Evolutionary conservation across 2,888 invertebrate species (phyloP).

Genomic region (Tuta absoluta): DNA sequence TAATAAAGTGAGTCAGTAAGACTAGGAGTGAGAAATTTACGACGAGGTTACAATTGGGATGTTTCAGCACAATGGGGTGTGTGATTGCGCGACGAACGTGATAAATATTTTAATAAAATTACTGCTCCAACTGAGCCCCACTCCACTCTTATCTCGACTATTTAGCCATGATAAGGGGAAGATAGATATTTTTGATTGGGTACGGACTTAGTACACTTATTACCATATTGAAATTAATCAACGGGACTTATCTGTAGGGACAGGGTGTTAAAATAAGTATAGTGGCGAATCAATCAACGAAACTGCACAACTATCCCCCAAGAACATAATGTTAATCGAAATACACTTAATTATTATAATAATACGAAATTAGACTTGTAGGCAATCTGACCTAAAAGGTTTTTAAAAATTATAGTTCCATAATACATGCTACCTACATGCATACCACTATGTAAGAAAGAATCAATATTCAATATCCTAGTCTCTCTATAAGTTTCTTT

Average conservation of each 20-base stretch:
- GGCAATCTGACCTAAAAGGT: no score
- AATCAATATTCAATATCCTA: no score
- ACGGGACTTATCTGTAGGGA: background rate
- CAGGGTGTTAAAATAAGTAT: background rate
- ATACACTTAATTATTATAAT: no score
- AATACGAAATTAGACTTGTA: no score
- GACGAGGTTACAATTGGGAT: background rate
- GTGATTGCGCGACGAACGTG: constrained; percentile 35
- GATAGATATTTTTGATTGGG: constrained; percentile 23
- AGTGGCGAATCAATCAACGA: no score
- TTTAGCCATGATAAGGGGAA: constrained; percentile 31
- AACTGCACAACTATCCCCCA: no score
- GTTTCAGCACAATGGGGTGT: constrained; percentile 38
- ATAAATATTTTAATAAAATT: constrained; percentile 44
- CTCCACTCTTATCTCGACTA: constrained; percentile 31
- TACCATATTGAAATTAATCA: constrained; percentile 19
- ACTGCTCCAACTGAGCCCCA: constrained; percentile 30
- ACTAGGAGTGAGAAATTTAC: background rate
- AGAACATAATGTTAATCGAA: no score
- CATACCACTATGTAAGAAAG: no score
- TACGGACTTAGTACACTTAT: constrained; percentile 18
- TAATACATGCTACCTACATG: no score
- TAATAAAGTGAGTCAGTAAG: background rate
- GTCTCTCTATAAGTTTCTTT: no score
- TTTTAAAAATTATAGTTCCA: no score